Conservation (phyloP, 2,797 vertebrate genomes). For the Pipistrellus pipistrellus region DNA sequence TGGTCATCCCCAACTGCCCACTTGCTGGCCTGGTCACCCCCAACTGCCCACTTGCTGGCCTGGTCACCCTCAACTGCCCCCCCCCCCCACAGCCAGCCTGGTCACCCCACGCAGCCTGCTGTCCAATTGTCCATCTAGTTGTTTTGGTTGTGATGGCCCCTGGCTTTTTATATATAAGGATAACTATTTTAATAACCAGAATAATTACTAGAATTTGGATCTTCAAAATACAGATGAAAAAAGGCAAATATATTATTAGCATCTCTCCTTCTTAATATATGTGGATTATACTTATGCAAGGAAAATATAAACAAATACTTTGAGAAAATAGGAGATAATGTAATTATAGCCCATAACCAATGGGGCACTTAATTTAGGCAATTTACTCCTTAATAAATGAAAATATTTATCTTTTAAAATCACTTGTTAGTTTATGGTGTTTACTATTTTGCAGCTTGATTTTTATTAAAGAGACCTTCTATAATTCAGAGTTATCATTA, state of each 20-base stretch:
- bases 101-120: too few species aligned
- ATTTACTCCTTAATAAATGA: conserved; percentile 19
- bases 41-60: too few species aligned
- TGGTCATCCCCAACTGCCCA: too few species aligned
- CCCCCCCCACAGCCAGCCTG: too few species aligned
- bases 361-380: conserved; percentile 53
- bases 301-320: conserved; percentile 59
- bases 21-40: too few species aligned
- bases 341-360: conserved; percentile 50
- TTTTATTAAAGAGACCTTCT: background rate
- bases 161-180: too few species aligned
- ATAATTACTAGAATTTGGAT: conserved; percentile 17
- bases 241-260: background rate
- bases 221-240: conserved; percentile 57
- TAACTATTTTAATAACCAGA: conserved; percentile 52
- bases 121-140: too few species aligned
- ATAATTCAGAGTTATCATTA: conserved; percentile 51
- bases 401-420: conserved; percentile 54
- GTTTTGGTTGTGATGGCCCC: too few species aligned
- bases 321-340: conserved; percentile 44
- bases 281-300: conserved; percentile 19
- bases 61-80: too few species aligned
- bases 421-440: conserved; percentile 10
- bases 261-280: background rate
- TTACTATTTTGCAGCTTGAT: conserved; percentile 58